Base-by-base conservation (phyloP, 2,888 invertebrate genomes). In the Uloborus plumipes region DNA sequence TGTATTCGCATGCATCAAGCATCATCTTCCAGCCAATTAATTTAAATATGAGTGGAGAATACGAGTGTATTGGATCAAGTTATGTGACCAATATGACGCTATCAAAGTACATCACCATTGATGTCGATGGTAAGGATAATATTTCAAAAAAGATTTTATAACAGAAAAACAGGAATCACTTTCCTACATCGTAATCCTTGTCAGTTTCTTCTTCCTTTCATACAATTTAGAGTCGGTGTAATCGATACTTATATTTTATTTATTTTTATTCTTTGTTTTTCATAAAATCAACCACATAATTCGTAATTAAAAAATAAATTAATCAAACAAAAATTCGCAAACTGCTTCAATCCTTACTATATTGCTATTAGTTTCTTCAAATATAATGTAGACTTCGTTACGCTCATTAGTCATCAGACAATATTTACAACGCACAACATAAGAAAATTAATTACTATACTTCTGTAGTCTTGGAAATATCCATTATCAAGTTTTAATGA, bases 11-110 rank as follows among this genome's bases (percentile, higher is more conserved):
- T n/a, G 22, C 67, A 18, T 53, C 61, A 4, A 50, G 65, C 4
- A 31, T 83, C 2, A n/a, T 66, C 14, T 85, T 85, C 51, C n/a
- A 58, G 11, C 67, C 65, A 15, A 85, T 85, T 14, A 18, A 71
- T 16, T 15, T 71, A 26, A 75, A 78, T 18, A 22, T 65, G 3
- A 85, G 83, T 59, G 85, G 85, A 49, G 78, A 75, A 59, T 85
- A 83, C n/a, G 83, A 85, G 61, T 85, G 85, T 26, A 70, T 59
- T 14, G 83, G 76, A 9, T 53, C 14, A 55, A 67, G 59, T 15
- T 14, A 26, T 6, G 62, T 69, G 15, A 83, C 58, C 14, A 82
- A 81, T 51, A 7, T 20, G 11, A 70, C 81, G 13, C 62, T 53
- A 16, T 26, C 18, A 9, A 75, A 71, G 50, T 61, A 75, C 16